A percentile compares a stretch with the other conserved stretches of the same genome.
Evolutionary conservation across 2,113 vertebrate species (phyloP).

Genomic region (Gobius niger): DNA sequence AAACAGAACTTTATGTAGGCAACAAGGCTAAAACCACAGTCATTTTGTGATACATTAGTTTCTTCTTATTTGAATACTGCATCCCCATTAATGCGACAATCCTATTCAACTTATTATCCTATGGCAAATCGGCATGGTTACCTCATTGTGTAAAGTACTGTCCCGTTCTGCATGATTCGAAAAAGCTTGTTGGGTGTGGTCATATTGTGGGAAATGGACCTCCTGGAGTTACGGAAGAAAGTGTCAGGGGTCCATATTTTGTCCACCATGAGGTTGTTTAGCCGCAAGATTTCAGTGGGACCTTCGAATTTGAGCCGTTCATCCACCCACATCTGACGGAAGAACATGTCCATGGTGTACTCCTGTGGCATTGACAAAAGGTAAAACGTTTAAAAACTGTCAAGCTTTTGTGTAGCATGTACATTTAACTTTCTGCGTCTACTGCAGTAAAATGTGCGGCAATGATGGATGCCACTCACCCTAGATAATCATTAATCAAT

Average conservation of each 20-base stretch:
- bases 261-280: conserved; percentile 82
- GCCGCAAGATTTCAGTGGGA: conserved; percentile 75
- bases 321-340: conserved; percentile 84
- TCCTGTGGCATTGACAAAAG: conserved; percentile 60
- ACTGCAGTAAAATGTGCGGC: conserved; percentile 39
- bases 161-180: conserved; percentile 83
- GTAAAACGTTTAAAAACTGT: background rate
- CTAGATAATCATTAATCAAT: conserved; percentile 64
- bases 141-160: conserved; percentile 84
- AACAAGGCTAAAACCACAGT: no score
- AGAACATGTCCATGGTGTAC: conserved; percentile 83
- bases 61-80: no score
- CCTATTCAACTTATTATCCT: no score
- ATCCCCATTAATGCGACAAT: no score
- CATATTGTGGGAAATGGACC: conserved; percentile 79
- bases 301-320: conserved; percentile 79
- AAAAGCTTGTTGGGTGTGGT: conserved; percentile 83
- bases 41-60: background rate
- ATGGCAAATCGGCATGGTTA: conserved; percentile 27
- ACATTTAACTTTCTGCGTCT: conserved; percentile 1
- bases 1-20: no score
- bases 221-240: conserved; percentile 80
- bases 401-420: conserved; percentile 7
- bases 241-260: conserved; percentile 83
- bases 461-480: conserved; percentile 64